Percentiles rank a stretch among this genome's conserved stretches.
Evolutionary conservation across 2,888 invertebrate genomes (phyloP).

Genomic region (Poecilobothrus nobilitatus): DNA sequence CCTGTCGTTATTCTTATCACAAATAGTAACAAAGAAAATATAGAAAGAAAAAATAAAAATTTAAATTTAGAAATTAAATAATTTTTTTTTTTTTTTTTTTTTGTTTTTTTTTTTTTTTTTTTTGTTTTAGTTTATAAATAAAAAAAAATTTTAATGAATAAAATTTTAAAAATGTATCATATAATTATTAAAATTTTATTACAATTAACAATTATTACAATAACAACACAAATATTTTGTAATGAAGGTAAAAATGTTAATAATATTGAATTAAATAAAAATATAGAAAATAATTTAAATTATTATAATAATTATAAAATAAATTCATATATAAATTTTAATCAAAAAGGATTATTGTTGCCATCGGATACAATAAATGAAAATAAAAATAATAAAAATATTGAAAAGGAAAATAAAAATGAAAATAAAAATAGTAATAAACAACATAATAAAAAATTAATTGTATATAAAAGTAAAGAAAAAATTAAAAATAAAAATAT

Average conservation of each 20-base stretch:
- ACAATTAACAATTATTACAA: not conserved
- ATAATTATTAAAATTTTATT: not conserved
- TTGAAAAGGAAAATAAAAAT: no score
- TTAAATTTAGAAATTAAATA: not conserved
- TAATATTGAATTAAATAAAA: not conserved
- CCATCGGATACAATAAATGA: no score
- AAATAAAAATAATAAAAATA: no score
- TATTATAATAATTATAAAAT: not conserved
- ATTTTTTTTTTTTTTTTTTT: no score
- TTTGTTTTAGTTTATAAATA: no score
- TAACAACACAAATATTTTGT: constrained; percentile 1
- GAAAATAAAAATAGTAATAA: no score
- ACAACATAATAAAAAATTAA: no score
- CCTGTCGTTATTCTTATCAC: no score
- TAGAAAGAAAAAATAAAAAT: not conserved
- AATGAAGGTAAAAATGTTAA: not conserved
- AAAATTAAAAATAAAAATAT: not conserved
- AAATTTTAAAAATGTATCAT: not conserved
- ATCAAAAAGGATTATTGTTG: not conserved
- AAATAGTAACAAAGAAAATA: no score
- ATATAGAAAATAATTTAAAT: not conserved
- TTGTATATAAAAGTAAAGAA: not conserved
- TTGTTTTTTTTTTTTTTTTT: no score
- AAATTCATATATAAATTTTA: not conserved
- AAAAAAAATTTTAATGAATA: not conserved